Evolutionary conservation across 2,888 invertebrate genomes (phyloP).

Genomic region (Latrodectus elegans): DNA sequence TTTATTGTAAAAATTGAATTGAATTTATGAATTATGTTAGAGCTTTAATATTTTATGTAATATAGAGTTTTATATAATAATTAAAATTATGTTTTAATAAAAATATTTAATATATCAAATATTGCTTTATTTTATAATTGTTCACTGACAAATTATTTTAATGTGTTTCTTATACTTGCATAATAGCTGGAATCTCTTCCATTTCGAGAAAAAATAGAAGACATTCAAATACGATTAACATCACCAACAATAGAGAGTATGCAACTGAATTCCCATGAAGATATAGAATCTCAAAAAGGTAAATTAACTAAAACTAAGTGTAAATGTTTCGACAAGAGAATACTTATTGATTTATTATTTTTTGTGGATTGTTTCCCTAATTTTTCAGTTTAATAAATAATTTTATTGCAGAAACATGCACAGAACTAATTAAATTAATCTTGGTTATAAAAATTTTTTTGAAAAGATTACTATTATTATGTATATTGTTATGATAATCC

Average conservation of each 20-base stretch:
- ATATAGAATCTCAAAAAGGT: conserved; percentile 53
- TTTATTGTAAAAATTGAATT: not conserved
- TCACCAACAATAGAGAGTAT: conserved; percentile 80
- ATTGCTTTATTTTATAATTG: too few species aligned
- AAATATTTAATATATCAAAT: too few species aligned
- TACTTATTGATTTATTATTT: not conserved
- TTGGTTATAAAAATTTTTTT: too few species aligned
- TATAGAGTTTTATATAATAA: not conserved
- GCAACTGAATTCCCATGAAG: conserved; percentile 74
- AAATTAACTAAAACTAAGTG: not conserved
- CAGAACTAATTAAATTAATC: too few species aligned
- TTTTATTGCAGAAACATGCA: not conserved
- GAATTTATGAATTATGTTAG: not conserved
- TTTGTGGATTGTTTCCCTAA: too few species aligned
- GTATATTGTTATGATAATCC: too few species aligned
- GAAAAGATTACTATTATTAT: too few species aligned
- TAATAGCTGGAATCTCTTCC: conserved; percentile 81
- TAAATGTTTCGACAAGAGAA: too few species aligned
- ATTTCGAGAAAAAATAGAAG: conserved; percentile 88
- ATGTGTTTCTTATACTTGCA: not conserved
- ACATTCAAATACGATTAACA: conserved; percentile 85
- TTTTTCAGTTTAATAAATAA: not conserved
- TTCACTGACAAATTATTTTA: too few species aligned
- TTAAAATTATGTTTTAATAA: not conserved
- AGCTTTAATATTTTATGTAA: not conserved